phyloP scores from a whole-genome alignment of 2,113 vertebrate genomes.

The Asarcornis scutulata region DNA sequence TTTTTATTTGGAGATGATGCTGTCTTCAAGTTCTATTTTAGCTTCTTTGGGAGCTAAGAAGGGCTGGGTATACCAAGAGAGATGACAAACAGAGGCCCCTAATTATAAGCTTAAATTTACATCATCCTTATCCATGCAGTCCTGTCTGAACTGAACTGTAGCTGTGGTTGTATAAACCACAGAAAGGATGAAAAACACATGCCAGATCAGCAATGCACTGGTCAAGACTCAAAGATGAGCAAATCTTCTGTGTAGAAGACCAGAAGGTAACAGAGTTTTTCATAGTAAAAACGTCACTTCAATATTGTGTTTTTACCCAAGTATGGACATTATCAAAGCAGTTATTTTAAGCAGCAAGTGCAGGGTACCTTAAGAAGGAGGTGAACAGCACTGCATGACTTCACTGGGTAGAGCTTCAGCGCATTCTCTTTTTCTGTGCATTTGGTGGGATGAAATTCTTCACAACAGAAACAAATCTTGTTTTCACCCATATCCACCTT shows the following conservation, averaged over 20 bases:
- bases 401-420: slow-evolving; percentile 80
- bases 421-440: slow-evolving; percentile 80
- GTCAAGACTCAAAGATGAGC: not conserved
- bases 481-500: slow-evolving; percentile 78
- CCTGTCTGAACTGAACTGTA: not conserved
- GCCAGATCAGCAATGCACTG: not conserved
- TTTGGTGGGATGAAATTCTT: slow-evolving; percentile 71
- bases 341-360: too few relatives aligned
- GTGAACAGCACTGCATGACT: slow-evolving; percentile 82
- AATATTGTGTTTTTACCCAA: not conserved
- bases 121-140: not conserved
- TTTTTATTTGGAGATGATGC: not conserved
- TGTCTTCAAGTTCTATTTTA: not conserved
- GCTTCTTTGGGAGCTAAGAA: not conserved
- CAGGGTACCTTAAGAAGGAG: slow-evolving; percentile 84
- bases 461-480: slow-evolving; percentile 86
- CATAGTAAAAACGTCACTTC: not conserved
- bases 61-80: not conserved
- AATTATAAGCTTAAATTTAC: not conserved
- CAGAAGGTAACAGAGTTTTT: not conserved
- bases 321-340: not conserved
- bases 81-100: not conserved
- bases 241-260: not conserved
- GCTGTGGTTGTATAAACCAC: not conserved
- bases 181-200: not conserved